These are phyloP conservation scores for Vulpes vulpes DNA, from an alignment of 2,113 vertebrate species.

Conservation along the genomic window DNA sequence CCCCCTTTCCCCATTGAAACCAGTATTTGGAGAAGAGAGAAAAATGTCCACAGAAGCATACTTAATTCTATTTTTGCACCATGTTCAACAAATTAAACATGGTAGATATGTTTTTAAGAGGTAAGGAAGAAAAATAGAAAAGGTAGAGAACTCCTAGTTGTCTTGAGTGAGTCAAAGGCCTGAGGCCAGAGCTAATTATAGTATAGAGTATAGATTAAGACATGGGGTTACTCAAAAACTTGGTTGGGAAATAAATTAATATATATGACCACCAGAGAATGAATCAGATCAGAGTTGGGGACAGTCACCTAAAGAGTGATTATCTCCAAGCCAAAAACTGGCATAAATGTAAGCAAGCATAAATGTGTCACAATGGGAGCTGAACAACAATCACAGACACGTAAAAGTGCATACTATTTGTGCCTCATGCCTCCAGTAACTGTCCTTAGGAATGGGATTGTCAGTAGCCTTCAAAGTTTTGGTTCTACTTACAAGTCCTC, in stretches of 20 bases:
- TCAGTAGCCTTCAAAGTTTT: neutral
- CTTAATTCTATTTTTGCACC: neutral
- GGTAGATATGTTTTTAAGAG: neutral
- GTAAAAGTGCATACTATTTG: neutral
- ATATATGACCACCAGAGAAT: neutral
- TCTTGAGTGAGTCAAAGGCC: neutral
- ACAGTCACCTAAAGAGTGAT: neutral
- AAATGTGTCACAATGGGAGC: neutral
- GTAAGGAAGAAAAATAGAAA: neutral
- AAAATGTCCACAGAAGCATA: neutral
- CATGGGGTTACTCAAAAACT: neutral
- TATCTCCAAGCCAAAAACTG: neutral
- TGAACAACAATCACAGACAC: neutral
- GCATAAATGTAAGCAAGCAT: neutral
- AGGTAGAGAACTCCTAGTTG: neutral
- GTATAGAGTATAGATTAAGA: neutral
- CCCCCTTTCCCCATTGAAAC: neutral
- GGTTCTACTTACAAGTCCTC: neutral
- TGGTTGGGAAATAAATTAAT: conserved; percentile 32
- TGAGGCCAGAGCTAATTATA: neutral
- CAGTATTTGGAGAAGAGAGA: conserved; percentile 35
- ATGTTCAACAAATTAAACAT: neutral
- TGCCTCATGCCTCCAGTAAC: neutral
- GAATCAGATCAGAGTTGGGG: neutral
- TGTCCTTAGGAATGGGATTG: neutral